Conservation (phyloP, 2,888 invertebrate species). For the Luperina nickerlii region DNA sequence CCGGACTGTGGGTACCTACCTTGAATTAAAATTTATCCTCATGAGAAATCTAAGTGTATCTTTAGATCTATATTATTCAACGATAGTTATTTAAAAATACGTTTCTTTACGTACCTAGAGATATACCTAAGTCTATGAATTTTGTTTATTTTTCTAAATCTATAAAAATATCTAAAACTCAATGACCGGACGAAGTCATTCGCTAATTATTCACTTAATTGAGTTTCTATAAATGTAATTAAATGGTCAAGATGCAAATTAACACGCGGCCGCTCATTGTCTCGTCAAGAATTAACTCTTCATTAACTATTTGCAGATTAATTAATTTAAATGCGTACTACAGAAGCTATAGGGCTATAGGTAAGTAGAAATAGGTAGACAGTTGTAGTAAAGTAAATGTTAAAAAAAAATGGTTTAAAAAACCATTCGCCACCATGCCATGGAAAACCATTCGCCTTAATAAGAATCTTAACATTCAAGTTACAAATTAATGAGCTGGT, state of each 20-base stretch:
- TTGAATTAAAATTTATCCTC: background rate
- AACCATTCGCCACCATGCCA: no score
- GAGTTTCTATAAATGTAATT: constrained; percentile 49
- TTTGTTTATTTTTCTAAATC: background rate
- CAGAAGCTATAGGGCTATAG: background rate
- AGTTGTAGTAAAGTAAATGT: background rate
- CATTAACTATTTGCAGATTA: constrained; percentile 11
- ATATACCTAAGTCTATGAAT: background rate
- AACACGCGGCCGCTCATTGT: constrained; percentile 34
- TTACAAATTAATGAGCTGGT: background rate
- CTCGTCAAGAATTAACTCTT: constrained; percentile 9
- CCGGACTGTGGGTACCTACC: background rate
- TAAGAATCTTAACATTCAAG: background rate
- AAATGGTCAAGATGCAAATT: constrained; percentile 48
- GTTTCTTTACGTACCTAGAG: background rate
- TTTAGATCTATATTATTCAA: background rate
- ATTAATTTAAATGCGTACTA: background rate
- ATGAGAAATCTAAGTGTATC: background rate
- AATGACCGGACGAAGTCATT: constrained; percentile 30
- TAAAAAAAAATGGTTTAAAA: background rate
- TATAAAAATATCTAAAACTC: background rate
- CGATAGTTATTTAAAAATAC: background rate
- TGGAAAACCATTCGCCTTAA: no score
- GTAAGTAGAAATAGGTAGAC: background rate
- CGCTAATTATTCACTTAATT: constrained; percentile 39